Base-by-base conservation (phyloP, 1,140 invertebrate genomes). In the Tetragnatha versicolor region DNA sequence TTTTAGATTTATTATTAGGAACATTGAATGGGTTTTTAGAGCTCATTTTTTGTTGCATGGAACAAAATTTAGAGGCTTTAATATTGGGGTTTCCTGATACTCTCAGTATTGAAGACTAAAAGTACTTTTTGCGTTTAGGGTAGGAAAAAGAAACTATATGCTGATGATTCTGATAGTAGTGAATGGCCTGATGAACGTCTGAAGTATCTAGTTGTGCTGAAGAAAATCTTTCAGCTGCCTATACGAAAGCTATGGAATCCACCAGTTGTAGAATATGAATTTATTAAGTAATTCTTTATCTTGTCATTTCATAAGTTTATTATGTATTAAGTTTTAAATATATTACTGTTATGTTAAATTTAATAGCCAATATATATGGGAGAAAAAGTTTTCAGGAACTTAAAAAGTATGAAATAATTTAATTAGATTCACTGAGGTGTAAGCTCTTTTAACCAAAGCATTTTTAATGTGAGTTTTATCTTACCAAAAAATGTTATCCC, bases 221-320 rank as follows among this genome's bases (percentile, higher is more conserved):
- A 88, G 76, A 84, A 88, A 68, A 84, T 91, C 68, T 81, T 95
- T 9, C 90, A 93, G 81, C 86, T 91, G 79, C 90, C 91, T n/a
- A 51, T 82, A 2, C 88, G 91, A 35, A 89, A 90, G 72, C 87
- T 96, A 0, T 96, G 93, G 93, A 89, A 90, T 82, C 93, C 93
- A 53, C 92, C 93, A 4, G 88, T 95, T 25, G 90, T 91, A 53
- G 94, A 96, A 83, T 91, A 94, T 82, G 90, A 91, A 81, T 94
- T 95, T 89, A 89, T 95, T n/a, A 90, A 89, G 92, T 93, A 87
- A 89, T 88, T 84, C 47, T 69, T 17, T n/a, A 14, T 49, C 68
- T 29, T 66, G 22, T 53, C n/a, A n/a, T n/a, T n/a, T n/a, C n/a
- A n/a, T n/a, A n/a, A n/a, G n/a, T n/a, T n/a, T n/a, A n/a, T n/a